These are phyloP conservation scores for Gerris lacustris DNA, from an alignment of 2,888 invertebrate genomes.

Conservation along the genomic window DNA sequence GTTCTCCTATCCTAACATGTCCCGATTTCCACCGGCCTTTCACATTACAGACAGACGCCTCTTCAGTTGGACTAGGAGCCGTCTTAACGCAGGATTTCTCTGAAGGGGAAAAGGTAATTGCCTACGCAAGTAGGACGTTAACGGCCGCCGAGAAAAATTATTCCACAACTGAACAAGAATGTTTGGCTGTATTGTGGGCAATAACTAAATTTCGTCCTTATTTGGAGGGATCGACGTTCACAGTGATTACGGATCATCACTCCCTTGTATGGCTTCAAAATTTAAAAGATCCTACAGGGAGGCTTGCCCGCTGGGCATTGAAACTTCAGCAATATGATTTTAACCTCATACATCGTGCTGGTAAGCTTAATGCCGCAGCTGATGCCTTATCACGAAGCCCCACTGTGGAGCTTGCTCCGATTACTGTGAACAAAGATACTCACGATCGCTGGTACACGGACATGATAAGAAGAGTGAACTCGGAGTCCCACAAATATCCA, in stretches of 20 bases:
- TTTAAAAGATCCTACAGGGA: too few relatives aligned
- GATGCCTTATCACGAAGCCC: constrained; percentile 15
- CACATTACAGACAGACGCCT: constrained; percentile 30
- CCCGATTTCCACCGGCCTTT: constrained; percentile 28
- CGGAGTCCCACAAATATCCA: constrained; percentile 7
- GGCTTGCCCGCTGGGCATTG: not conserved
- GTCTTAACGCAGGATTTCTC: constrained; percentile 27
- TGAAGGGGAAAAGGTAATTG: constrained; percentile 21
- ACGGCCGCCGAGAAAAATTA: not conserved
- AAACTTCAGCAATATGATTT: not conserved
- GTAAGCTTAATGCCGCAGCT: constrained; percentile 6
- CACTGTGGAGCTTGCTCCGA: not conserved
- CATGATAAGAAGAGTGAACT: constrained; percentile 8
- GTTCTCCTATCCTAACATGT: constrained; percentile 26
- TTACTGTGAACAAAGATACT: not conserved
- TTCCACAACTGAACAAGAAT: not conserved
- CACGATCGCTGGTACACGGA: constrained; percentile 20
- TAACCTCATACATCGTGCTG: not conserved
- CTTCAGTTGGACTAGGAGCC: constrained; percentile 29
- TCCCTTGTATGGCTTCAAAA: not conserved
- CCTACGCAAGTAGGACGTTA: not conserved
- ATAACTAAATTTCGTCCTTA: not conserved
- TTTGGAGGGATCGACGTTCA: not conserved
- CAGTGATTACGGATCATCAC: constrained; percentile 12
- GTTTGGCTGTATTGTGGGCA: constrained; percentile 4